Evolutionary conservation across 2,888 invertebrate genomes (phyloP).

Genomic region (Ceramica pisi): DNA sequence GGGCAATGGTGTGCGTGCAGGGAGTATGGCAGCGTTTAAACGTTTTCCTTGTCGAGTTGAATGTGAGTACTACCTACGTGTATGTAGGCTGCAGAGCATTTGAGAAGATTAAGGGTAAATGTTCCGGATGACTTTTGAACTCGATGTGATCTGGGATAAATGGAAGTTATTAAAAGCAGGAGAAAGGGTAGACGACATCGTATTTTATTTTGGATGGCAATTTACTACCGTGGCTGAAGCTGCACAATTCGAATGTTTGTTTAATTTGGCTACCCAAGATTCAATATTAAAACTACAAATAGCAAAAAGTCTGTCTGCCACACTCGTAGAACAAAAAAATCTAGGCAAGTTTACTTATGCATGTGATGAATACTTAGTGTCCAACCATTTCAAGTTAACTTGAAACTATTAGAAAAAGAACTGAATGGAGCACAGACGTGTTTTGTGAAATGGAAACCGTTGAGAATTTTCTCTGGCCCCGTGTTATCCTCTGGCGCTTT

Average conservation of each 20-base stretch:
- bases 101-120: constrained; percentile 31
- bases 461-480: not conserved
- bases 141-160: constrained; percentile 1
- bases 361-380: not conserved
- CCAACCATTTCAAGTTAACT: not conserved
- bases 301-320: constrained; percentile 3
- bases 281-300: not conserved
- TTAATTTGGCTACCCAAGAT: not conserved
- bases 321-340: constrained; percentile 2
- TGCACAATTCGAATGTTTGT: not conserved
- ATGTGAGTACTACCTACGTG: not conserved
- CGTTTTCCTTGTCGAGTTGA: constrained; percentile 35
- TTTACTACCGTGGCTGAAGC: not conserved
- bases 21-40: constrained; percentile 23
- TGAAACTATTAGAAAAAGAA: not conserved
- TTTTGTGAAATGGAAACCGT: too few species aligned
- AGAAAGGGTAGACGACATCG: not conserved
- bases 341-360: constrained; percentile 2
- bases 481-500: not conserved
- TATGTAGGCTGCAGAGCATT: not conserved
- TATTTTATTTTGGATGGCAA: constrained; percentile 3
- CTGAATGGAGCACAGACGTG: not conserved
- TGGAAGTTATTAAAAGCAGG: constrained; percentile 1
- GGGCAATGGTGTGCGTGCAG: constrained; percentile 43
- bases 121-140: constrained; percentile 24